These are phyloP conservation scores for Eupsittula cactorum DNA, from an alignment of 2,113 vertebrate species.

Conservation along the genomic window DNA sequence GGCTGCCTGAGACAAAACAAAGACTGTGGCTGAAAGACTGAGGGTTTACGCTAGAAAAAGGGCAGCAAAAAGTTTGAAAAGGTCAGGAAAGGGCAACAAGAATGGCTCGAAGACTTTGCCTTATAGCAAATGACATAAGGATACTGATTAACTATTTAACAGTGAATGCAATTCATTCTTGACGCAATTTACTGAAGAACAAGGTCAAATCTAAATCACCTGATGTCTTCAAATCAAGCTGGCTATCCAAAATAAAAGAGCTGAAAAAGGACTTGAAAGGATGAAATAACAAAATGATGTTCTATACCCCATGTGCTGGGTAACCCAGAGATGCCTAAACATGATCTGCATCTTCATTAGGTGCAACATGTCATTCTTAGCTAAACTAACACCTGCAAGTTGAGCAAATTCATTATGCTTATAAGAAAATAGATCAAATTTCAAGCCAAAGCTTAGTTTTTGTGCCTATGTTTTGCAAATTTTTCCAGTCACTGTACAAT, in stretches of 20 bases:
- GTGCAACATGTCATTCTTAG: not conserved
- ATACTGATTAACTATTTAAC: not conserved
- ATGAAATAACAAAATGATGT: not conserved
- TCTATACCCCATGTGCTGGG: not conserved
- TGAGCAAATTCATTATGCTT: slow-evolving; percentile 18
- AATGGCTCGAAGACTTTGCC: not conserved
- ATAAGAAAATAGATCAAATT: not conserved
- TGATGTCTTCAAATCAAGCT: not conserved
- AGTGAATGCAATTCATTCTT: not conserved
- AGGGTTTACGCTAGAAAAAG: not conserved
- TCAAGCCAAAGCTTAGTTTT: not conserved
- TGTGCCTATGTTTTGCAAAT: not conserved
- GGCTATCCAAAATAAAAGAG: not conserved
- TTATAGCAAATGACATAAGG: not conserved
- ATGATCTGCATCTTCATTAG: not conserved
- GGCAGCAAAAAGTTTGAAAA: not conserved
- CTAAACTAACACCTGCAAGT: not conserved
- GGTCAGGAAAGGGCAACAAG: not conserved
- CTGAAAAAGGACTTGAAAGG: not conserved
- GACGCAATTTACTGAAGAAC: not conserved
- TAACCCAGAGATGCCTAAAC: not conserved
- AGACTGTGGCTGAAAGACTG: not conserved
- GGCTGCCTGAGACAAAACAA: not conserved
- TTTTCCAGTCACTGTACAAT: not conserved
- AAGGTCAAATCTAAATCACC: not conserved